A percentile compares a stretch with the other conserved stretches of the same genome.
Conservation (phyloP, 1,140 invertebrate species). For the Saccostrea glomerata region DNA sequence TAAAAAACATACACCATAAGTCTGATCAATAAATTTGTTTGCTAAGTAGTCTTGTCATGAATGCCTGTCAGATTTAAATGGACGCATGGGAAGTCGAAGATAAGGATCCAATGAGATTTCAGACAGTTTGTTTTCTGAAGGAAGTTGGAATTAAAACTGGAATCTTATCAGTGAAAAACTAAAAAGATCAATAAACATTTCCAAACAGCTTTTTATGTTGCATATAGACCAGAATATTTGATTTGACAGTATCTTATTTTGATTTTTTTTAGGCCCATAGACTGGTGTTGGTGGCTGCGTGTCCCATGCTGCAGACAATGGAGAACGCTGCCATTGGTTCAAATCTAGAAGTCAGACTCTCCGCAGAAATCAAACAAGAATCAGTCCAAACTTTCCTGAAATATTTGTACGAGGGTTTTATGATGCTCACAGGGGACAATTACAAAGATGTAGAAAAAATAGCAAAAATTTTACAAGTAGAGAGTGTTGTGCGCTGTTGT, state of each 20-base stretch:
- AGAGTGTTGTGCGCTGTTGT: slow-evolving; percentile 58
- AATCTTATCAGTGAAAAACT: background rate
- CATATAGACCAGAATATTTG: too few relatives aligned
- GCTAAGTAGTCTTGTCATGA: background rate
- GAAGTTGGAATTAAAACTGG: background rate
- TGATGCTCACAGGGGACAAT: slow-evolving; percentile 61
- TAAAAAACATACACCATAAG: too few relatives aligned
- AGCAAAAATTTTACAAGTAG: slow-evolving; percentile 58
- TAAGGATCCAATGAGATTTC: background rate
- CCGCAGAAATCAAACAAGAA: slow-evolving; percentile 56
- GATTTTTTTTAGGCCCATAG: slow-evolving; percentile 59
- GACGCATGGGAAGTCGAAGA: background rate
- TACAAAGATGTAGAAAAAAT: slow-evolving; percentile 58
- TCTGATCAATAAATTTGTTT: background rate
- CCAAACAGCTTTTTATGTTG: too few relatives aligned
- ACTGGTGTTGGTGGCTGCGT: slow-evolving; percentile 59
- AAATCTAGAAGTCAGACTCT: slow-evolving; percentile 56
- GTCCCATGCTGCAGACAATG: slow-evolving; percentile 62
- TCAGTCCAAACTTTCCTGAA: slow-evolving; percentile 58
- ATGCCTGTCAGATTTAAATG: background rate
- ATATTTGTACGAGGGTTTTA: slow-evolving; percentile 61
- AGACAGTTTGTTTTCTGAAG: background rate
- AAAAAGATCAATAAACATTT: too few relatives aligned
- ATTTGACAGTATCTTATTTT: background rate
- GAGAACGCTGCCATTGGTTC: slow-evolving; percentile 55